Evolutionary conservation across 2,888 invertebrate genomes (phyloP).

Genomic region (Tholera decimalis): DNA sequence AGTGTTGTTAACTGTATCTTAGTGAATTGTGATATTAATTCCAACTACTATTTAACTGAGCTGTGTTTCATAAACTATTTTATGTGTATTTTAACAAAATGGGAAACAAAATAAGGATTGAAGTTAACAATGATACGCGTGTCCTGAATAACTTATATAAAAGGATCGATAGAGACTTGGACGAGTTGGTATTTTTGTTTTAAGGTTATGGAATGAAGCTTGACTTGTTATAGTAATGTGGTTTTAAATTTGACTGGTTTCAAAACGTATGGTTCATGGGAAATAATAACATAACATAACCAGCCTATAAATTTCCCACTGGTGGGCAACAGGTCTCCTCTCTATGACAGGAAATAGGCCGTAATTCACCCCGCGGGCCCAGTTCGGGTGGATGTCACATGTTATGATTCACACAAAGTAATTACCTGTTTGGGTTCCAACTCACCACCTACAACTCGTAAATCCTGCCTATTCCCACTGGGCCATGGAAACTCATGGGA

Average conservation of each 20-base stretch:
- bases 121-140: constrained; percentile 11
- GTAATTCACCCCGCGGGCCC: no score
- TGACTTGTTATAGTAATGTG: constrained; percentile 14
- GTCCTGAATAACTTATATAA: constrained; percentile 27
- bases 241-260: constrained; percentile 23
- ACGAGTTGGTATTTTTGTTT: constrained; percentile 11
- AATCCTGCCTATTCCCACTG: no score
- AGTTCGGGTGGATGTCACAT: no score
- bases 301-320: no score
- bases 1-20: constrained; percentile 64
- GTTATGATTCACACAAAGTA: no score
- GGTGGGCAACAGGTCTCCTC: no score
- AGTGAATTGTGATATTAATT: constrained; percentile 58
- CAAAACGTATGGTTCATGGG: not conserved
- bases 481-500: no score
- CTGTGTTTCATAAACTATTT: constrained; percentile 36
- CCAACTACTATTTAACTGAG: constrained; percentile 22
- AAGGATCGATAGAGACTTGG: constrained; percentile 13
- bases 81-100: constrained; percentile 10
- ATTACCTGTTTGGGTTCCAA: no score
- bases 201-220: constrained; percentile 32
- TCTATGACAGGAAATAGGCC: no score
- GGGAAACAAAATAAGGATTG: constrained; percentile 34
- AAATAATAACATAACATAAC: no score
- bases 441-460: no score